phyloP scores from a whole-genome alignment of 2,797 vertebrate genomes.

The Characodon lateralis region DNA sequence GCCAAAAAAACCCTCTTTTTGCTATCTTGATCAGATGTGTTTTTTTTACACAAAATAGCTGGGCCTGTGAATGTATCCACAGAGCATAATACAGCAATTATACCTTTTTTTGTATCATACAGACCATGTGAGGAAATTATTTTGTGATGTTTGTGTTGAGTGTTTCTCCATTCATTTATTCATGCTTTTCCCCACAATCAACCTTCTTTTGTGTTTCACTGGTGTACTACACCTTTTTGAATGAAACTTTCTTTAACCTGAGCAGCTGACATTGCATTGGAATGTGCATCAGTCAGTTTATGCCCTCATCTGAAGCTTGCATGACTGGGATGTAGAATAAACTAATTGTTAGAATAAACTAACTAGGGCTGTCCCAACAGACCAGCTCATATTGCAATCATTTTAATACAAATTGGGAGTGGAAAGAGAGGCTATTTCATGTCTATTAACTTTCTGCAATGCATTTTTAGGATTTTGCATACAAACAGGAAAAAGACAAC shows the following conservation, averaged over 20 bases:
- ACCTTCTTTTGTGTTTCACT: neutral
- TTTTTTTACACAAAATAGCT: neutral
- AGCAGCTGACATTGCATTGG: neutral
- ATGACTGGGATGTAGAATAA: neutral
- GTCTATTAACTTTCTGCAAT: neutral
- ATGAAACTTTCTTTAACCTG: neutral
- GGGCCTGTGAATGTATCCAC: neutral
- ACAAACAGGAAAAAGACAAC: neutral
- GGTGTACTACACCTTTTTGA: neutral
- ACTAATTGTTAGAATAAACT: neutral
- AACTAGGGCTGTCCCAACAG: neutral
- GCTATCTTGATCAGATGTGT: neutral
- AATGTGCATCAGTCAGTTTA: neutral
- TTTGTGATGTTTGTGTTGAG: neutral
- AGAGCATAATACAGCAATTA: neutral
- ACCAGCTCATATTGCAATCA: neutral
- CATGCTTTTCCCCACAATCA: neutral
- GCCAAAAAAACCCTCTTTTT: neutral
- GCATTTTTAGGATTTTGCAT: neutral
- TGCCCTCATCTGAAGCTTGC: neutral
- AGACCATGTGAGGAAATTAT: neutral
- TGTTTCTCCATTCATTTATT: neutral
- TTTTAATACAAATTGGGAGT: neutral
- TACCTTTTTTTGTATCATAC: neutral
- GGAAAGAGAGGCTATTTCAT: neutral